These are phyloP conservation scores for Pelecanus crispus DNA, from an alignment of 2,113 vertebrate genomes.

Conservation along the genomic window DNA sequence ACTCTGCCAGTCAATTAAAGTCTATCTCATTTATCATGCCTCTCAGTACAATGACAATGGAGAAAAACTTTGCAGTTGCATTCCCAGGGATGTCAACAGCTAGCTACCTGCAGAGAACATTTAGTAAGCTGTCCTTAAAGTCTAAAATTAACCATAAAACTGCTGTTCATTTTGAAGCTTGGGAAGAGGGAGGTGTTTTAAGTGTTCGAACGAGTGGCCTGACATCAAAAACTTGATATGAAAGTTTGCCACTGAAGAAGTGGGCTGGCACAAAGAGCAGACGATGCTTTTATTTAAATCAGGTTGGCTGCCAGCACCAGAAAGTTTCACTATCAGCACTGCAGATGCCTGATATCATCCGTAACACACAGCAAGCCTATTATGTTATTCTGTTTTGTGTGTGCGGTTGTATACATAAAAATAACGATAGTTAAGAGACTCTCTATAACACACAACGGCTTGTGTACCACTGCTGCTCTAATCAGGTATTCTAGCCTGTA, in stretches of 20 bases:
- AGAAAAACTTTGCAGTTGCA: background rate
- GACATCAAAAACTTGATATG: background rate
- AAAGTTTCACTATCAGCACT: slow-evolving; percentile 45
- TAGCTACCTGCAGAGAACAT: background rate
- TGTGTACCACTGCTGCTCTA: background rate
- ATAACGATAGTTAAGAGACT: background rate
- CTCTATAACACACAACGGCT: background rate
- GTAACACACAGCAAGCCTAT: slow-evolving; percentile 9
- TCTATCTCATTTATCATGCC: background rate
- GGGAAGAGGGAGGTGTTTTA: background rate
- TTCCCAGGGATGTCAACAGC: background rate
- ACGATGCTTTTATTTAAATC: background rate
- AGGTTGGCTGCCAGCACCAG: slow-evolving; percentile 17
- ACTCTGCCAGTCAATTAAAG: background rate
- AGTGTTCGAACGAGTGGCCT: background rate
- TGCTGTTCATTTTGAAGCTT: background rate
- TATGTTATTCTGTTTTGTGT: slow-evolving; percentile 24
- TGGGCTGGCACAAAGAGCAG: background rate
- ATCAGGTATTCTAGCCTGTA: background rate
- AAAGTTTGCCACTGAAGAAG: background rate
- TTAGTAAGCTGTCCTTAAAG: background rate
- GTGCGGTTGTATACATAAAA: slow-evolving; percentile 46
- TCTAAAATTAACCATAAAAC: background rate
- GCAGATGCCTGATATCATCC: slow-evolving; percentile 44
- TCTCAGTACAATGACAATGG: background rate